phyloP scores from a whole-genome alignment of 2,888 invertebrate genomes.

The Hedya salicella region DNA sequence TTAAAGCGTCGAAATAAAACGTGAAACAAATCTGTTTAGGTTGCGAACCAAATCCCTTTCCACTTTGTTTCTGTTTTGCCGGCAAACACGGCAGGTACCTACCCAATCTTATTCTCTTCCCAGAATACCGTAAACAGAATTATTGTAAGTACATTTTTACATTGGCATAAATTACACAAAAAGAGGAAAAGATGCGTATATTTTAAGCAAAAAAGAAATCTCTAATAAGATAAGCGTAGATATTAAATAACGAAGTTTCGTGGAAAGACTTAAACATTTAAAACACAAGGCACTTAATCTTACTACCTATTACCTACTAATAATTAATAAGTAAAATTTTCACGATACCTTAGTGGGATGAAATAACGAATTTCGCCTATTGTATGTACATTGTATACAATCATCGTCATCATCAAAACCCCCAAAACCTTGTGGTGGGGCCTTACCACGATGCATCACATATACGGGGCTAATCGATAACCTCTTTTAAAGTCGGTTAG shows the following conservation, averaged over 20 bases:
- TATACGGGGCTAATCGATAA: no score
- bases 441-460: no score
- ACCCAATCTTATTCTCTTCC: slow-evolving; percentile 5
- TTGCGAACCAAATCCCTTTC: neutral
- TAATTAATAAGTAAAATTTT: no score
- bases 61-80: slow-evolving; percentile 9
- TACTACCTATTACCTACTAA: neutral
- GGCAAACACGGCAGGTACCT: slow-evolving; percentile 9
- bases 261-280: neutral
- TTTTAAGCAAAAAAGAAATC: neutral
- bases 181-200: slow-evolving; percentile 1
- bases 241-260: neutral
- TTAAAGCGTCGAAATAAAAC: neutral
- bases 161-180: slow-evolving; percentile 14
- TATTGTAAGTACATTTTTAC: slow-evolving; percentile 24
- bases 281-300: neutral
- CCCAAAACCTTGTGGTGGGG: no score
- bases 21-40: slow-evolving; percentile 8
- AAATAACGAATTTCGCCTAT: no score
- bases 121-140: slow-evolving; percentile 9
- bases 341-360: no score
- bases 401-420: no score
- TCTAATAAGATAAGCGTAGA: neutral
- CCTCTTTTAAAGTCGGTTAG: no score
- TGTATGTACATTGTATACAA: no score